A percentile compares a stretch with the other conserved stretches of the same genome.
These are phyloP conservation scores for Epizoanthus fatuus DNA, from an alignment of 92 coral and sea anemone species.

Conservation along the genomic window DNA sequence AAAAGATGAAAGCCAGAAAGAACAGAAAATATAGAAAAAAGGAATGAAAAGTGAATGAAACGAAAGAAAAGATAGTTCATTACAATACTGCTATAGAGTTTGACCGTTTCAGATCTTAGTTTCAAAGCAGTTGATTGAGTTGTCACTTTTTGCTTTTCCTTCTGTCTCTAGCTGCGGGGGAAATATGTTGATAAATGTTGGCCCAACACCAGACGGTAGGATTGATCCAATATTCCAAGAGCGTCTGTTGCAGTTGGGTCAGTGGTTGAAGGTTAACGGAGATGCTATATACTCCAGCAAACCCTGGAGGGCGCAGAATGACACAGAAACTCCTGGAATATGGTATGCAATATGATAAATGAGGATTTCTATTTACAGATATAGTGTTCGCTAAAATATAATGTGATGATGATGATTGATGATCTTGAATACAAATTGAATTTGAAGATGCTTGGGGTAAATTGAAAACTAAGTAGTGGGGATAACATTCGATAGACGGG, in stretches of 20 bases:
- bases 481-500: too few species aligned
- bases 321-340: conserved; percentile 77
- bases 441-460: too few species aligned
- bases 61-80: neutral
- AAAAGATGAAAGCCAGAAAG: too few species aligned
- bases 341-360: conserved; percentile 69
- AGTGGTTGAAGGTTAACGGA: conserved; percentile 94
- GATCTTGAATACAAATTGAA: too few species aligned
- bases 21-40: too few species aligned
- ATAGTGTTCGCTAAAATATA: too few species aligned
- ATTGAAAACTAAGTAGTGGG: too few species aligned
- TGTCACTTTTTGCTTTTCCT: neutral
- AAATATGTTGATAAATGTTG: conserved; percentile 90
- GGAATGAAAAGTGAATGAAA: too few species aligned
- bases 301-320: conserved; percentile 98
- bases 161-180: conserved; percentile 89
- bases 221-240: conserved; percentile 92
- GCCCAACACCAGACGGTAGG: conserved; percentile 96
- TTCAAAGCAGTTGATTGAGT: neutral
- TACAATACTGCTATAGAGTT: neutral
- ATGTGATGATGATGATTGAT: too few species aligned
- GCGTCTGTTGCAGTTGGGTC: conserved; percentile 92
- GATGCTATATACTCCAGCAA: conserved; percentile 90
- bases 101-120: neutral
- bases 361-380: too few species aligned